Evolutionary conservation across 2,113 vertebrate genomes (phyloP).

Genomic region (Candoia aspera): DNA sequence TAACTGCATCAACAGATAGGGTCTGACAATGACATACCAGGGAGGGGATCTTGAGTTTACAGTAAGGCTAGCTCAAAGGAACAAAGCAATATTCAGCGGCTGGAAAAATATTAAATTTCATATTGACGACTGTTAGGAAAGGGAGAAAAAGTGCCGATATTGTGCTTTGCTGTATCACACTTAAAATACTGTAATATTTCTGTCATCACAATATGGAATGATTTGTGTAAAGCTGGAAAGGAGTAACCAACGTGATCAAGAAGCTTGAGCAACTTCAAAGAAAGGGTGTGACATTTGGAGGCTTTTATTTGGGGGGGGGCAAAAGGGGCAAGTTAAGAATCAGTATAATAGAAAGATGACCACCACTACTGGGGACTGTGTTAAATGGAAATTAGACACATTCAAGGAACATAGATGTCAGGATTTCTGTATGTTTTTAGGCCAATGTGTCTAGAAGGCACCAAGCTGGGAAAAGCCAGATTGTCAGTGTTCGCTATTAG

Average conservation of each 20-base stretch:
- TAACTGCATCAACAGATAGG: not conserved
- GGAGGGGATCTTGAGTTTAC: too few species aligned
- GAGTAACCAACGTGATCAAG: not conserved
- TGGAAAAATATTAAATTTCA: too few species aligned
- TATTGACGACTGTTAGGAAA: too few species aligned
- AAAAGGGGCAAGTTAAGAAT: not conserved
- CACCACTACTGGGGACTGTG: not conserved
- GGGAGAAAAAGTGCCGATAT: too few species aligned
- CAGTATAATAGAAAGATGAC: not conserved
- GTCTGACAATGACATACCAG: too few species aligned
- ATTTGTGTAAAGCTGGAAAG: too few species aligned
- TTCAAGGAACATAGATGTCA: not conserved
- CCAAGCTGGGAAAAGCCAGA: not conserved
- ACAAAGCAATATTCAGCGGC: too few species aligned
- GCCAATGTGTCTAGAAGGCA: not conserved
- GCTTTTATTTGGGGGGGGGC: not conserved
- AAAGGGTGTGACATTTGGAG: not conserved
- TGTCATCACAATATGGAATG: too few species aligned
- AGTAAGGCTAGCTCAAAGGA: too few species aligned
- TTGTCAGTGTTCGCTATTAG: not conserved
- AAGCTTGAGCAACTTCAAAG: not conserved
- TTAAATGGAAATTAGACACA: not conserved
- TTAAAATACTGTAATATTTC: too few species aligned
- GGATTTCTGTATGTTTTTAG: not conserved
- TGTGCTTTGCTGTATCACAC: too few species aligned